Percentiles rank a stretch among this genome's conserved stretches.
These are phyloP conservation scores for Sapayoa aenigma DNA, from an alignment of 2,113 vertebrate genomes.

Conservation along the genomic window DNA sequence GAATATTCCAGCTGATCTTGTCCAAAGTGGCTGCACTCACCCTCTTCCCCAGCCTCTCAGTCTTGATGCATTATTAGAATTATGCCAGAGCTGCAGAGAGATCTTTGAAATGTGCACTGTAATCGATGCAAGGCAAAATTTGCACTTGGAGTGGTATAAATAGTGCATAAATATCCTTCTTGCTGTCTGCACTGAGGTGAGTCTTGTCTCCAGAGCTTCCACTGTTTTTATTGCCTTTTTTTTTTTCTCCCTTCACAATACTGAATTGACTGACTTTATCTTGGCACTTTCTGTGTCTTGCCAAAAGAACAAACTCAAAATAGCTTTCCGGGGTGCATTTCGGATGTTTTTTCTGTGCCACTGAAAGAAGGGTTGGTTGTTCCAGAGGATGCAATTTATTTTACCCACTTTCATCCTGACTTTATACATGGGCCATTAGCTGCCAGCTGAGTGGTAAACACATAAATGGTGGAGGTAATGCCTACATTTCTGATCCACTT, in stretches of 20 bases:
- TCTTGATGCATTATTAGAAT: background rate
- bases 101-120: background rate
- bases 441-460: slow-evolving; percentile 49
- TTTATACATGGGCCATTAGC: slow-evolving; percentile 36
- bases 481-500: background rate
- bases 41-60: background rate
- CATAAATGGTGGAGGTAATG: slow-evolving; percentile 29
- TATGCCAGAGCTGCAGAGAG: background rate
- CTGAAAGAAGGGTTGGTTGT: background rate
- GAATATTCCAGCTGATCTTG: background rate
- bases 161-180: slow-evolving; percentile 30
- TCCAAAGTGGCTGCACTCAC: background rate
- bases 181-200: slow-evolving; percentile 26
- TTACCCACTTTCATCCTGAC: slow-evolving; percentile 13
- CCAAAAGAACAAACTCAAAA: slow-evolving; percentile 38
- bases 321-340: slow-evolving; percentile 24
- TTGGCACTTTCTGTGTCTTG: slow-evolving; percentile 10
- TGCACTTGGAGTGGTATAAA: slow-evolving; percentile 19
- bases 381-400: slow-evolving; percentile 26
- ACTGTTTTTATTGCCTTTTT: background rate
- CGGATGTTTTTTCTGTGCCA: background rate
- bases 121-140: slow-evolving; percentile 9
- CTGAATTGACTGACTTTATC: slow-evolving; percentile 6
- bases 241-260: background rate
- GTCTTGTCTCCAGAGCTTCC: slow-evolving; percentile 36